phyloP scores from a whole-genome alignment of 2,888 invertebrate species.

The Sphecodes monilicornis region DNA sequence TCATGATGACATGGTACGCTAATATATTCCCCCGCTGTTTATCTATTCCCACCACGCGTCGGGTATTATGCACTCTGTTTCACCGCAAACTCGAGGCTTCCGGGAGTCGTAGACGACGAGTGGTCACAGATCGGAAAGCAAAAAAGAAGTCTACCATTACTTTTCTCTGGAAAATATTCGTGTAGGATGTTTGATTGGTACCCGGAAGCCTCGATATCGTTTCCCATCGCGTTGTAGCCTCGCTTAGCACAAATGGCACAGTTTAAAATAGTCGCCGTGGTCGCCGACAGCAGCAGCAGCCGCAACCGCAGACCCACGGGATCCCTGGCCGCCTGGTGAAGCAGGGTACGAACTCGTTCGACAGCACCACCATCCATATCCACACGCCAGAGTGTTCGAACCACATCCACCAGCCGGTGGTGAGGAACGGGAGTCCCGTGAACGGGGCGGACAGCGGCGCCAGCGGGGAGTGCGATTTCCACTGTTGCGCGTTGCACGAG shows the following conservation, averaged over 20 bases:
- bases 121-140: not conserved
- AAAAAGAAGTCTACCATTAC: not conserved
- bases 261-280: conserved; percentile 60
- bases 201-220: conserved; percentile 67
- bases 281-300: conserved; percentile 68
- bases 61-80: not conserved
- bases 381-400: conserved; percentile 93
- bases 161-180: not conserved
- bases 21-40: conserved; percentile 23
- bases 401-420: conserved; percentile 89
- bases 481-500: conserved; percentile 97
- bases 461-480: conserved; percentile 94
- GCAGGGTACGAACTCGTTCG: conserved; percentile 87
- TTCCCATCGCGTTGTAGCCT: conserved; percentile 22
- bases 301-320: conserved; percentile 74
- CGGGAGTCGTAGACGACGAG: not conserved
- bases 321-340: conserved; percentile 85
- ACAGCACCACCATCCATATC: conserved; percentile 91
- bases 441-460: conserved; percentile 86
- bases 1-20: conserved; percentile 91
- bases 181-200: not conserved
- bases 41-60: conserved; percentile 9
- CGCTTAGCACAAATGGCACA: conserved; percentile 46
- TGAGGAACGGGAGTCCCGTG: conserved; percentile 88
- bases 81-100: not conserved